phyloP scores from a whole-genome alignment of 1,140 invertebrate genomes.

The Drosophila teissieri region DNA sequence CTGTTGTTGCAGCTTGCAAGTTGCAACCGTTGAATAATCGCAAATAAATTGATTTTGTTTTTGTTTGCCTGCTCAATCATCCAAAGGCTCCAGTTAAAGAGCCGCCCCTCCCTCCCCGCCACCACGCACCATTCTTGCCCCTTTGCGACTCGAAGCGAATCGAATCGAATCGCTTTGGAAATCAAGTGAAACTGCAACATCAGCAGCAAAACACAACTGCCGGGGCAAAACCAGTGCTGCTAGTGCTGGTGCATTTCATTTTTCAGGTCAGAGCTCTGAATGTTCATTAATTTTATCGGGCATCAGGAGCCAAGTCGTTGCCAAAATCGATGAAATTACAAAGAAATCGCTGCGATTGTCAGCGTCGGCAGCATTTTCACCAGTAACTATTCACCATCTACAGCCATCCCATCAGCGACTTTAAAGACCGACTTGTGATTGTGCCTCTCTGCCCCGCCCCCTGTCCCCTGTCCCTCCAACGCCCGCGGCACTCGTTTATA shows the following conservation, averaged over 20 bases:
- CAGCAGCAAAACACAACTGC: conserved; percentile 10
- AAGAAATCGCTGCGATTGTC: conserved; percentile 64
- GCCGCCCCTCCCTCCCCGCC: too few species aligned
- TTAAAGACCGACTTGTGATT: conserved; percentile 3
- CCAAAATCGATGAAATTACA: conserved; percentile 52
- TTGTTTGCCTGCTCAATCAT: conserved; percentile 22
- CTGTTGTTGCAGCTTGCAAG: conserved; percentile 17
- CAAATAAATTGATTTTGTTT: conserved; percentile 60
- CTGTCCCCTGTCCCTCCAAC: background rate
- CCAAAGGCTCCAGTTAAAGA: background rate
- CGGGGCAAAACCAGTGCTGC: background rate
- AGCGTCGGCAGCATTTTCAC: conserved; percentile 16
- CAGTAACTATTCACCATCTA: background rate
- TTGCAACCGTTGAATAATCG: conserved; percentile 36
- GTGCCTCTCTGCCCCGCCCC: conserved; percentile 12
- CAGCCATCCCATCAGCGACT: conserved; percentile 2
- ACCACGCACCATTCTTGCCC: too few species aligned
- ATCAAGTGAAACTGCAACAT: conserved; percentile 36
- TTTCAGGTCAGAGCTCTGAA: conserved; percentile 63
- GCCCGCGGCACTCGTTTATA: conserved; percentile 23
- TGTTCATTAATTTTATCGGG: conserved; percentile 73
- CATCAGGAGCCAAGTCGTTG: conserved; percentile 26
- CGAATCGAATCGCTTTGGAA: conserved; percentile 5
- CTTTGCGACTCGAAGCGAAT: too few species aligned
- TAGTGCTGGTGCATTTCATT: conserved; percentile 35